Percentiles rank a stretch among this genome's conserved stretches.
These are phyloP conservation scores for Vipera latastei DNA, from an alignment of 2,797 vertebrate genomes.

Conservation along the genomic window DNA sequence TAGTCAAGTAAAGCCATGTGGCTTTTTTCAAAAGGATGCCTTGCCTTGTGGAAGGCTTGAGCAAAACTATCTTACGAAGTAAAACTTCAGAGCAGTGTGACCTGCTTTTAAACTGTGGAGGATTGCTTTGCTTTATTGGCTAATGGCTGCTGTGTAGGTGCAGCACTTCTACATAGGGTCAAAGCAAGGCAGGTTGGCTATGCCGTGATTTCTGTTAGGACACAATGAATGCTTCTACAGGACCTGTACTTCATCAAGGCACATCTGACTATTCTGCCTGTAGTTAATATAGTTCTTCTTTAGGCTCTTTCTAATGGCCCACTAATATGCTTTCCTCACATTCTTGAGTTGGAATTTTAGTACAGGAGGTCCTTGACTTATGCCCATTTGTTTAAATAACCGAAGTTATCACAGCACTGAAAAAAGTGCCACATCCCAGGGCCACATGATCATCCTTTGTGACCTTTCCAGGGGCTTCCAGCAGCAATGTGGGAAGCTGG, in stretches of 20 bases:
- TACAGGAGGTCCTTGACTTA: background rate
- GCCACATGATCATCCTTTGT: background rate
- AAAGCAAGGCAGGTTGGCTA: no score
- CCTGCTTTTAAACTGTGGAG: no score
- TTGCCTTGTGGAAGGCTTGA: background rate
- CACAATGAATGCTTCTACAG: no score
- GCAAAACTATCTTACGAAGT: background rate
- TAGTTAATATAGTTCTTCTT: background rate
- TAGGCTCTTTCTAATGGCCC: background rate
- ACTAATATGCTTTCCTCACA: background rate
- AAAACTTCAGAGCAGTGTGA: no score
- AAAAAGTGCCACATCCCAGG: background rate
- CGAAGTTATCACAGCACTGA: background rate
- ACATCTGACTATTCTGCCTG: background rate
- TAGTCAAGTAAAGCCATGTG: background rate
- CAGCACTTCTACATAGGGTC: no score
- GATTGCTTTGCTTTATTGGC: no score
- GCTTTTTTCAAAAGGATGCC: background rate
- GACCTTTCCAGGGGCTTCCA: background rate
- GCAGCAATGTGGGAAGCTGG: background rate
- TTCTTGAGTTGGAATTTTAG: background rate
- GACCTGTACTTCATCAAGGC: background rate
- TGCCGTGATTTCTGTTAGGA: no score
- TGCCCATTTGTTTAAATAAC: background rate
- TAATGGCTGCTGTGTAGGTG: no score